Evolutionary conservation across 1,140 invertebrate species (phyloP).

Genomic region (Himalopsyche phryganea): DNA sequence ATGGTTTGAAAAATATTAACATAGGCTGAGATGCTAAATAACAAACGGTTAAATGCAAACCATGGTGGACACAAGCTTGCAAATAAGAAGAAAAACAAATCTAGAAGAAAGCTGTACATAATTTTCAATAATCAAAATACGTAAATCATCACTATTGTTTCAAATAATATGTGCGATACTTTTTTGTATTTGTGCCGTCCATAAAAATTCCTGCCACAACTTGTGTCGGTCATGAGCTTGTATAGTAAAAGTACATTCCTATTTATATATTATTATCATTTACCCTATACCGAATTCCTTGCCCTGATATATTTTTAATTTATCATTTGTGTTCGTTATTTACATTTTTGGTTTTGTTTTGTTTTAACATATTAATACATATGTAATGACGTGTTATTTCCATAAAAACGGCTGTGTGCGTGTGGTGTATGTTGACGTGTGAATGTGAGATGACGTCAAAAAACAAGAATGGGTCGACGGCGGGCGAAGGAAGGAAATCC

Average conservation of each 20-base stretch:
- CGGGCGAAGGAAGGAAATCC: constrained; percentile 43
- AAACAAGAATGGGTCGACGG: constrained; percentile 44
- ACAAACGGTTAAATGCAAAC: constrained; percentile 22
- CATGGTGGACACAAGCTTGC: constrained; percentile 32
- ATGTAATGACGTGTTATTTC: constrained; percentile 26
- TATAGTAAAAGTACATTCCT: constrained; percentile 28
- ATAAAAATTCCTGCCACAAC: constrained; percentile 49
- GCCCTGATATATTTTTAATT: constrained; percentile 24
- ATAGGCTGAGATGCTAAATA: not conserved
- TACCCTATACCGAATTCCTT: constrained; percentile 26
- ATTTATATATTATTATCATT: constrained; percentile 20
- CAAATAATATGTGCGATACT: constrained; percentile 25
- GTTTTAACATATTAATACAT: constrained; percentile 24
- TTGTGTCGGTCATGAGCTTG: constrained; percentile 55
- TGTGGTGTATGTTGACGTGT: constrained; percentile 38
- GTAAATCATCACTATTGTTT: not conserved
- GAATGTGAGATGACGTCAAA: constrained; percentile 30
- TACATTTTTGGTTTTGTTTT: constrained; percentile 19
- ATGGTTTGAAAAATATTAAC: not conserved
- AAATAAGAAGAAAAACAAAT: not conserved
- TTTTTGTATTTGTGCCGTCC: constrained; percentile 33
- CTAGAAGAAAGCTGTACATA: no score
- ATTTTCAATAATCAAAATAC: no score
- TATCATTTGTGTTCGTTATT: constrained; percentile 24
- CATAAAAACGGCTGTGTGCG: constrained; percentile 8